phyloP scores from a whole-genome alignment of 2,113 vertebrate genomes.

The Otis tarda region DNA sequence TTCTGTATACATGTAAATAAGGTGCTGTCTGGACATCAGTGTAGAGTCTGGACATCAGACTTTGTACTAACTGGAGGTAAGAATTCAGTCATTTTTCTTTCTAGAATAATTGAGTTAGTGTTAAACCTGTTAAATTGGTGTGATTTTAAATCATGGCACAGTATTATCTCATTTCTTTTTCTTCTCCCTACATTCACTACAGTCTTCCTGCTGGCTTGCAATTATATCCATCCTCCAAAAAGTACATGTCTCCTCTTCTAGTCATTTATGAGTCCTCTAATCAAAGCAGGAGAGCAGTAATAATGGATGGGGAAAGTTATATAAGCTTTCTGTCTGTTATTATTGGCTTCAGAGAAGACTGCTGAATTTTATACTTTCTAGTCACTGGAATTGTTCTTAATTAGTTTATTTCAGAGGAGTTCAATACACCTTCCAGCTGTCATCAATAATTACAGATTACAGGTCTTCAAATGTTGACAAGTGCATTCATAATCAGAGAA shows the following conservation, averaged over 20 bases:
- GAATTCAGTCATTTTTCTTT: background rate
- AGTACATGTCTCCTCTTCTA: background rate
- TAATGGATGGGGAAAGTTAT: background rate
- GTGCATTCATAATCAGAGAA: background rate
- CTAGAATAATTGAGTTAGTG: background rate
- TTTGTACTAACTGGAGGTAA: background rate
- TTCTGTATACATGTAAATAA: background rate
- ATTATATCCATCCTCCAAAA: background rate
- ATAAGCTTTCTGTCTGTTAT: background rate
- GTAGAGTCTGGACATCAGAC: background rate
- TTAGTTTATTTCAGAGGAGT: constrained; percentile 29
- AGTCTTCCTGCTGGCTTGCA: background rate
- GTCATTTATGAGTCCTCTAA: background rate
- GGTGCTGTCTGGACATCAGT: background rate
- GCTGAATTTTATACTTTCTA: background rate
- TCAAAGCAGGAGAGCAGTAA: background rate
- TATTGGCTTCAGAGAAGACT: background rate
- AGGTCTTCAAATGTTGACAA: background rate
- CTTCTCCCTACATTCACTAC: background rate
- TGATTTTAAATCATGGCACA: background rate
- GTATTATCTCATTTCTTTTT: background rate
- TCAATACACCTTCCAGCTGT: background rate
- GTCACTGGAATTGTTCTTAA: constrained; percentile 17
- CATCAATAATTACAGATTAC: constrained; percentile 1
- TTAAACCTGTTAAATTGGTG: background rate